Evolutionary conservation across 2,113 vertebrate genomes (phyloP).

Genomic region (Neolamprologus tretocephalus): DNA sequence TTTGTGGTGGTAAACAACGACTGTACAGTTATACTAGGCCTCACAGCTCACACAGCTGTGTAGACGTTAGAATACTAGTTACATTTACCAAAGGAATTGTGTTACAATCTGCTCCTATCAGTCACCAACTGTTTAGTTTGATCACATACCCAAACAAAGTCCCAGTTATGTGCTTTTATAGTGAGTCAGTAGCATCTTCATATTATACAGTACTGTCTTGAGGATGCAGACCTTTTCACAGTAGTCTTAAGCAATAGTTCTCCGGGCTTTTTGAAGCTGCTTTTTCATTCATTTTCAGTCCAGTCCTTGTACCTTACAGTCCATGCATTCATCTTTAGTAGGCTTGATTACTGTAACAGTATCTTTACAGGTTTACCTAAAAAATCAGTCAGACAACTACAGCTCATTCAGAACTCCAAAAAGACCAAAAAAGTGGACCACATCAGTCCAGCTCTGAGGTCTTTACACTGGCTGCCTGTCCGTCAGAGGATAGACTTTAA

Average conservation of each 20-base stretch:
- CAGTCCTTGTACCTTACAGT: neutral
- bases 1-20: neutral
- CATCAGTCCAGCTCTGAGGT: neutral
- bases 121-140: neutral
- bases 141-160: neutral
- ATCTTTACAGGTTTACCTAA: neutral
- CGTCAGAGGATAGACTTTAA: accelerated
- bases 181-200: neutral
- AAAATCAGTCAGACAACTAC: neutral
- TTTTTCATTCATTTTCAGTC: neutral
- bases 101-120: neutral
- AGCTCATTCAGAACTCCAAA: neutral
- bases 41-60: neutral
- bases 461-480: neutral
- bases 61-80: neutral
- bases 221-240: neutral
- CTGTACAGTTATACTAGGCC: neutral
- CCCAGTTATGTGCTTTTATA: neutral
- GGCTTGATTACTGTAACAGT: neutral
- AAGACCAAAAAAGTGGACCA: neutral
- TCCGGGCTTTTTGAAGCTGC: accelerated
- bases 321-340: neutral
- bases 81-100: neutral
- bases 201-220: neutral
- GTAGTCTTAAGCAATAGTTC: neutral